Evolutionary conservation across 2,888 invertebrate species (phyloP), one percentile per base, ranked within the genome.

Genomic region (Griposia aprilina): DNA sequence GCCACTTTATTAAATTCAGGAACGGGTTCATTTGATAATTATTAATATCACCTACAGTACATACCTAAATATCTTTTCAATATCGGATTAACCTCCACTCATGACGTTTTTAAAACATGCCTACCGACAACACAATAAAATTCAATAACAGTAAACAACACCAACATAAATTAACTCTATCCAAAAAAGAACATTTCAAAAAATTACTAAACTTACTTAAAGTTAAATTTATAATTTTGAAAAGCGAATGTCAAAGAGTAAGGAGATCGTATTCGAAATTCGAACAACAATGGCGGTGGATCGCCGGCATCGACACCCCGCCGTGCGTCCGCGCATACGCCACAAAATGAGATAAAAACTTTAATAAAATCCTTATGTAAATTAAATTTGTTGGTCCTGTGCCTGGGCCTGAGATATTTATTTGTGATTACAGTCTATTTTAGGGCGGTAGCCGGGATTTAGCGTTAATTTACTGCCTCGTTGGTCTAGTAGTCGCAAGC

Each of bases 291-390:
- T 96, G 95, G 95, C 83, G 87, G 88, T 81, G 91, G 91, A 93
- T 92, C 92, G 91, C 91, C 89, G 90, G 91, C 88, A 90, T 89
- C 89, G 95, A 92, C 92, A 89, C 92, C 96, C 96, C 93, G 96
- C 94, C 63, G 85, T 90, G 95, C 86, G 93, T 90, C 87, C 81
- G 92, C 93, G 94, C 94, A 93, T 93, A 90, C 92, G 84, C 90
- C 89, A 90, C 93, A 93, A 94, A 95, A 95, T 92, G 90, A 94
- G 90, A 94, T 94, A 95, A 95, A 94, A 94, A 93, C 89, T 92
- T 92, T 91, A 94, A 95, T 95, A 94, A 95, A 95, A 95, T 93
- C 92, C 93, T 93, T 94, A 96, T 94, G 94, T 95, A 96, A 96
- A 96, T 96, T 95, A 93, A 95, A 96, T 95, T 94, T 94, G 93